phyloP scores from a whole-genome alignment of 1,140 invertebrate species.

The Monomorium pharaonis region DNA sequence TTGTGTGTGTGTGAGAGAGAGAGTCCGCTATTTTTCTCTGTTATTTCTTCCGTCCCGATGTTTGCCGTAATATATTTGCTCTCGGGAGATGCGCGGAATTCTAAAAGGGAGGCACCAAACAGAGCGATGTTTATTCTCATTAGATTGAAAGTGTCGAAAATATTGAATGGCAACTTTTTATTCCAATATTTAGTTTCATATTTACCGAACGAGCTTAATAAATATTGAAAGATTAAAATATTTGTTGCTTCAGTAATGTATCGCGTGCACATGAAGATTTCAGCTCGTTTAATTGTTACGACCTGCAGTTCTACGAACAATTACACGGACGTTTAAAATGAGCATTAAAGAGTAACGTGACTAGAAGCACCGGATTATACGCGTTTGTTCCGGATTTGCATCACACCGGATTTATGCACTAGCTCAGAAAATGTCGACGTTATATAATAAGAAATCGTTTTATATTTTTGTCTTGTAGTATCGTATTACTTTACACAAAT shows the following conservation, averaged over 20 bases:
- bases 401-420: slow-evolving; percentile 24
- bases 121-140: background rate
- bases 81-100: background rate
- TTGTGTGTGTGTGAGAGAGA: too few species aligned
- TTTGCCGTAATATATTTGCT: slow-evolving; percentile 6
- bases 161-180: background rate
- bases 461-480: background rate
- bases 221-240: slow-evolving; percentile 1
- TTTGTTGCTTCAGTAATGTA: slow-evolving; percentile 2
- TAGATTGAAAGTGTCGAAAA: background rate
- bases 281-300: slow-evolving; percentile 36
- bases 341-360: slow-evolving; percentile 44
- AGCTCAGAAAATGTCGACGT: slow-evolving; percentile 41
- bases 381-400: slow-evolving; percentile 36
- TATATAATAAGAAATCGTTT: slow-evolving; percentile 37
- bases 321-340: slow-evolving; percentile 32
- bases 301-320: slow-evolving; percentile 28
- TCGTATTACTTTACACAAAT: background rate
- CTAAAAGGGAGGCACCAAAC: background rate
- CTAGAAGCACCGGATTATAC: slow-evolving; percentile 43
- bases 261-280: slow-evolving; percentile 18
- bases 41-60: background rate
- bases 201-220: background rate
- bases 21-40: background rate
- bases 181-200: background rate